Conservation (phyloP, 1,140 invertebrate species). For the Aphelenchoides fujianensis region DNA sequence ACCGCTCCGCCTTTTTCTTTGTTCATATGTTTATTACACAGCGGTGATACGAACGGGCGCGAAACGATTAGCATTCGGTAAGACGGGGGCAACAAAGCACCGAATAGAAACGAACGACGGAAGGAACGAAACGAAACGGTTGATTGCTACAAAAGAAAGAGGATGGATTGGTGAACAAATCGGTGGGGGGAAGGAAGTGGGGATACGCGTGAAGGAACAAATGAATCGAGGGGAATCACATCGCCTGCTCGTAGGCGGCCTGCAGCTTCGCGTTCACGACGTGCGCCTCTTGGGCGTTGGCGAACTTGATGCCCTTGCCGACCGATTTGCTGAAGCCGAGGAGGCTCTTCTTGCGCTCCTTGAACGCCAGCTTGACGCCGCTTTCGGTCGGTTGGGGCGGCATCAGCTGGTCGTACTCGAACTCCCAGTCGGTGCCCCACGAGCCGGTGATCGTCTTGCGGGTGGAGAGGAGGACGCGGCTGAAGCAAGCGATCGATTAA, state of each 20-base stretch:
- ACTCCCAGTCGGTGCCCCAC: constrained; percentile 42
- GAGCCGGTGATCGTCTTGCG: constrained; percentile 43
- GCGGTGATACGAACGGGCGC: no score
- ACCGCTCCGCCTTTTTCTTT: no score
- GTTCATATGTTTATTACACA: no score
- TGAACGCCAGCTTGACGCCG: constrained; percentile 35
- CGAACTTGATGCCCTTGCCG: constrained; percentile 33
- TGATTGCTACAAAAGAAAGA: no score
- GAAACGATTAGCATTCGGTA: no score
- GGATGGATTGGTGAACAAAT: no score
- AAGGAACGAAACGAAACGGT: no score
- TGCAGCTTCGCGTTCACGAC: not conserved
- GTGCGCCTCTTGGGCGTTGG: not conserved
- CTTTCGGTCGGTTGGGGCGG: constrained; percentile 23
- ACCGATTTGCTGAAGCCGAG: constrained; percentile 41
- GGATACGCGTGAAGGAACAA: no score
- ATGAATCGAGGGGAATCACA: no score
- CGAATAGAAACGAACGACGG: no score
- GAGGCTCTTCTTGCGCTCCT: constrained; percentile 53
- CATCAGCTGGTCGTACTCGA: constrained; percentile 39
- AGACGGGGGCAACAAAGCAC: no score
- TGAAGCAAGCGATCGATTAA: constrained; percentile 11
- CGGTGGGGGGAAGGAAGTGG: no score
- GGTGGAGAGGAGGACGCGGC: constrained; percentile 34
- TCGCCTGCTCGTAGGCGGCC: not conserved